These are phyloP conservation scores for Monarcha castaneiventris DNA, from an alignment of 2,113 vertebrate genomes.

Conservation along the genomic window DNA sequence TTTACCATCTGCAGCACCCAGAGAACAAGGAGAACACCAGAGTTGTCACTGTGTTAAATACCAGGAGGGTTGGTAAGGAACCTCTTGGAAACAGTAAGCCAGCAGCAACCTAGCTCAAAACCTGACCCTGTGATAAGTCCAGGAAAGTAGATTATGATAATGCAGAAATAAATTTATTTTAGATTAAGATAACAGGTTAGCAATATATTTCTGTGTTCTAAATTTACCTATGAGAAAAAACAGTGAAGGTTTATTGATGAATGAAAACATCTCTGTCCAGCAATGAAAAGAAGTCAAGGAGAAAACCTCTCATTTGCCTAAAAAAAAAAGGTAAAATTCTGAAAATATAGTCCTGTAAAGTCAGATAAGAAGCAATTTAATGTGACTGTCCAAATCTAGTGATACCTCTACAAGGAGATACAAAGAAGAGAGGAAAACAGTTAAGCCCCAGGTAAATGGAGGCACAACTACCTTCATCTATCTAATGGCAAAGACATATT, in stretches of 20 bases:
- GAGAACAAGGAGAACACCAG: neutral
- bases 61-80: rapidly evolving
- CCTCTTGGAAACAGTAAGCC: neutral
- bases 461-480: neutral
- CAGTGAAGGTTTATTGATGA: neutral
- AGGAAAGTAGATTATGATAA: neutral
- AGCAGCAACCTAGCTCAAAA: neutral
- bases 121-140: neutral
- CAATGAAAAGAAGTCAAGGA: neutral
- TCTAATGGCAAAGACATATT: neutral
- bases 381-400: neutral
- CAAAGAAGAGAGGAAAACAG: neutral
- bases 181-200: neutral
- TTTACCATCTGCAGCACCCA: neutral
- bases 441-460: neutral
- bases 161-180: neutral
- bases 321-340: neutral
- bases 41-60: too few species aligned
- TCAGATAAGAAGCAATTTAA: neutral
- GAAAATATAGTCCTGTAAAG: neutral
- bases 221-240: neutral
- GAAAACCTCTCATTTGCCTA: neutral
- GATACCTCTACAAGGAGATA: neutral
- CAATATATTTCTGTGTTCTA: neutral
- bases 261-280: neutral